phyloP scores from a whole-genome alignment of 2,888 invertebrate genomes.

The Adelphocoris suturalis region DNA sequence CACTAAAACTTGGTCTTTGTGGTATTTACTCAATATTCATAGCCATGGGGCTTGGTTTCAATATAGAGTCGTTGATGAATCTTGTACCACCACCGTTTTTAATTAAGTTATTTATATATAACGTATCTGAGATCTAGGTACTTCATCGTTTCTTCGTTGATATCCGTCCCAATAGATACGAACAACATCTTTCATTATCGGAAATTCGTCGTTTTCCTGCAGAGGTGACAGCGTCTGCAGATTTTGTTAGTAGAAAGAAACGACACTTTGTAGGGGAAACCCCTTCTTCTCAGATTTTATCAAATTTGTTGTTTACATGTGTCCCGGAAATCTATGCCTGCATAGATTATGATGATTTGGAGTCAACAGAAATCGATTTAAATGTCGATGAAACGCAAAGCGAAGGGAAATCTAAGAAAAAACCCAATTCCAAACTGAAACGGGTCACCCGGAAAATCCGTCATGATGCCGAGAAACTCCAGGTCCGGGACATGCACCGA shows the following conservation, averaged over 20 bases:
- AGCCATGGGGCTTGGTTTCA: no score
- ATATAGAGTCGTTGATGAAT: no score
- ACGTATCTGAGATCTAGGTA: no score
- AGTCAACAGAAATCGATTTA: constrained; percentile 72
- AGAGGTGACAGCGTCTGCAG: neutral
- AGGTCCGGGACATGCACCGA: constrained; percentile 75
- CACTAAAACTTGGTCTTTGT: no score
- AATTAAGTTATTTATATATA: no score
- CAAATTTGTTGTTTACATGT: neutral
- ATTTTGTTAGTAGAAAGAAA: neutral
- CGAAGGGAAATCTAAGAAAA: constrained; percentile 71
- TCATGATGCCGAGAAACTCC: constrained; percentile 75
- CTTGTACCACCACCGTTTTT: no score
- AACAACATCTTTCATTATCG: neutral
- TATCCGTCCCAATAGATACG: no score
- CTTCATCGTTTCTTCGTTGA: no score
- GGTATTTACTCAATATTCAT: no score
- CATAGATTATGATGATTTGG: constrained; percentile 73
- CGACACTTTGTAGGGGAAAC: neutral
- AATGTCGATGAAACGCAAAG: constrained; percentile 69
- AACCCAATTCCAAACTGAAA: constrained; percentile 75
- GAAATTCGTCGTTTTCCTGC: constrained; percentile 32
- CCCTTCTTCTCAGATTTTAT: neutral
- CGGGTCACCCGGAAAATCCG: constrained; percentile 75
- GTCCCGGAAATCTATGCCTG: constrained; percentile 25